Evolutionary conservation across 2,797 vertebrate genomes (phyloP).

Genomic region (Macropodus opercularis): DNA sequence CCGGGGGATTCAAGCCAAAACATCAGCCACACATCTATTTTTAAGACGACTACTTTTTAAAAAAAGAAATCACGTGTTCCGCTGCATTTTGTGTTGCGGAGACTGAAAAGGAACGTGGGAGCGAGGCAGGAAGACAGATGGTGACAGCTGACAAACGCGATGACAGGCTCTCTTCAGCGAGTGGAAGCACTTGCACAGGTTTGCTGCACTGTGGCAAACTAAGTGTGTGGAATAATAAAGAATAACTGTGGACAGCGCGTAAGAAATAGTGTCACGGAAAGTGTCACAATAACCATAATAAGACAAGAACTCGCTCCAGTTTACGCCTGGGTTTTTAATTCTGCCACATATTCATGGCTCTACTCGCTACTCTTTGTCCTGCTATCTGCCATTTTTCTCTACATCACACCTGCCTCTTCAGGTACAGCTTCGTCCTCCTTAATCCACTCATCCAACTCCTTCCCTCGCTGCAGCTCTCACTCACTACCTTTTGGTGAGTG

Average conservation of each 20-base stretch:
- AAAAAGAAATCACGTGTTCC: not conserved
- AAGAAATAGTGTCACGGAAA: no score
- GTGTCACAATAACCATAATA: no score
- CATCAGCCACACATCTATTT: conserved; percentile 30
- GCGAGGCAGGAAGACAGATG: not conserved
- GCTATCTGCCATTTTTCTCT: conserved; percentile 26
- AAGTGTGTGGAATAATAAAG: no score
- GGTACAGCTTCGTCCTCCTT: conserved; percentile 50
- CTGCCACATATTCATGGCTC: not conserved
- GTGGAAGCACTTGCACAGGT: no score
- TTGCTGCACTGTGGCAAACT: no score
- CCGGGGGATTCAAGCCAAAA: conserved; percentile 30
- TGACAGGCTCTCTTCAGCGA: no score
- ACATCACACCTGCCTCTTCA: conserved; percentile 23
- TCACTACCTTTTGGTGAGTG: conserved; percentile 17
- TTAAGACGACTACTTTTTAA: conserved; percentile 24
- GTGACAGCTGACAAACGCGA: conserved; percentile 13
- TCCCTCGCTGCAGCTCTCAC: conserved; percentile 10
- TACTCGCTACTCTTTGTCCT: conserved; percentile 5
- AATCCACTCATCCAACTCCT: conserved; percentile 53
- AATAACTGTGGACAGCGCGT: no score
- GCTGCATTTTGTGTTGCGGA: not conserved
- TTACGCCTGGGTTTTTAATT: no score
- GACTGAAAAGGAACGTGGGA: not conserved
- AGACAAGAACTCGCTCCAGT: no score